Percentiles rank a stretch among this genome's conserved stretches.
Conservation (phyloP, 2,797 vertebrate species). For the Diplodus sargus region DNA sequence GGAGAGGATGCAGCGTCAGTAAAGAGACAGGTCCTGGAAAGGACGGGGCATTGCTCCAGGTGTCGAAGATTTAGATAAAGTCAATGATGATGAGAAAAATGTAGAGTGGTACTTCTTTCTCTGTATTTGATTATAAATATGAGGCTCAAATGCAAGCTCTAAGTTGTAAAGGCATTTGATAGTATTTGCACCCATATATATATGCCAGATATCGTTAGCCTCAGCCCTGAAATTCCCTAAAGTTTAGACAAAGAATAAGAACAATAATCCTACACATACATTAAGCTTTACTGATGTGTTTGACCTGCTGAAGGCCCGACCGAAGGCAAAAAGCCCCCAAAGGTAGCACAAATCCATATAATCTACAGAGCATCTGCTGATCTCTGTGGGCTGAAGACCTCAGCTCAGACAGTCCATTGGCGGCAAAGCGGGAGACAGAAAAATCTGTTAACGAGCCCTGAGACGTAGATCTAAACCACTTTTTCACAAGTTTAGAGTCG, state of each 20-base stretch:
- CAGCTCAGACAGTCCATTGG: neutral
- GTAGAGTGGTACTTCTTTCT: neutral
- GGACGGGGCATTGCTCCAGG: slow-evolving; percentile 33
- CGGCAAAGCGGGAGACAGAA: neutral
- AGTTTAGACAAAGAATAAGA: neutral
- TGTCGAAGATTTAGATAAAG: slow-evolving; percentile 16
- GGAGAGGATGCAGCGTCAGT: slow-evolving; percentile 28
- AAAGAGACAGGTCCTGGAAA: slow-evolving; percentile 20
- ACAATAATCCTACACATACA: neutral
- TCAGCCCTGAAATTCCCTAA: neutral
- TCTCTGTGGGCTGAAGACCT: neutral
- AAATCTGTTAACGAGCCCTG: too few relatives aligned
- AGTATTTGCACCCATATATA: neutral
- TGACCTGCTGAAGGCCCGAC: neutral
- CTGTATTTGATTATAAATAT: neutral
- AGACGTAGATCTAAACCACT: neutral
- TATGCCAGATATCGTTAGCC: neutral
- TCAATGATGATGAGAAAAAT: slow-evolving; percentile 1
- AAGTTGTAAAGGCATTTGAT: neutral
- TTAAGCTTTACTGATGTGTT: neutral
- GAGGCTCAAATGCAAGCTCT: neutral
- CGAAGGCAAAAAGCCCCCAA: neutral
- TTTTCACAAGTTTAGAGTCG: neutral
- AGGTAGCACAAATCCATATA: neutral
- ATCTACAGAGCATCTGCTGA: neutral